Evolutionary conservation across 2,888 invertebrate genomes (phyloP), one percentile per base, ranked within the genome.

Genomic region (Pseudeuparius sepicola): DNA sequence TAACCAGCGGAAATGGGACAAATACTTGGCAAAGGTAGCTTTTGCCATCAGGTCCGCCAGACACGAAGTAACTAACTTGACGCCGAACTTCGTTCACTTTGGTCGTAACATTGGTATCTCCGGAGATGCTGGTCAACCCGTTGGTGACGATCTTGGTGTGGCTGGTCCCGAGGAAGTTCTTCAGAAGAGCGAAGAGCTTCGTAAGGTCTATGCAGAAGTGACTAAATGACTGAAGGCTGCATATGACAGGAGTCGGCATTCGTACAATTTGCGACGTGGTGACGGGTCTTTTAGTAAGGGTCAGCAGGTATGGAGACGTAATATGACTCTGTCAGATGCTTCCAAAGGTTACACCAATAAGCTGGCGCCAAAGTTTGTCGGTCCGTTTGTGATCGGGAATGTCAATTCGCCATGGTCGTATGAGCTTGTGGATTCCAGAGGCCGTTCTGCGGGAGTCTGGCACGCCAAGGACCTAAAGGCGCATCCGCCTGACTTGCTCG

Each of bases 1-100:
- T 1, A 41, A 48, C 14, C 54, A 56, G 14, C 26, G 31, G 3
- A 16, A 18, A 4, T 46, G 46, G 46, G 43, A 46, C 30, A 34
- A 37, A 17, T 18, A 42, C 35, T 30, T 46, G 5, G n/a, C 17
- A 9, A 11, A 17, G 4, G 12, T 42, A 5, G 39, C 33, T 25
- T 33, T 23, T 34, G 43, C 45, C 9, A 27, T 46, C n/a, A 20
- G 45, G n/a, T 20, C 37, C 6, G 23, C 41, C 18, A 10, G 11
- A 13, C 33, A 36, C 20, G 46, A 46, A 37, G 40, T 40, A 10
- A 43, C 41, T 3, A 39, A 37, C 4, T 20, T 18, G 13, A 28
- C 42, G 4, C 44, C 44, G 4, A 24, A 39, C 24, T 45, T 40
- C 30, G 12, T 46, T 5, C 36, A 34, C 4, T 46, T 46, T 41